Conservation (phyloP, 1,140 invertebrate species). For the Tribolium castaneum region DNA sequence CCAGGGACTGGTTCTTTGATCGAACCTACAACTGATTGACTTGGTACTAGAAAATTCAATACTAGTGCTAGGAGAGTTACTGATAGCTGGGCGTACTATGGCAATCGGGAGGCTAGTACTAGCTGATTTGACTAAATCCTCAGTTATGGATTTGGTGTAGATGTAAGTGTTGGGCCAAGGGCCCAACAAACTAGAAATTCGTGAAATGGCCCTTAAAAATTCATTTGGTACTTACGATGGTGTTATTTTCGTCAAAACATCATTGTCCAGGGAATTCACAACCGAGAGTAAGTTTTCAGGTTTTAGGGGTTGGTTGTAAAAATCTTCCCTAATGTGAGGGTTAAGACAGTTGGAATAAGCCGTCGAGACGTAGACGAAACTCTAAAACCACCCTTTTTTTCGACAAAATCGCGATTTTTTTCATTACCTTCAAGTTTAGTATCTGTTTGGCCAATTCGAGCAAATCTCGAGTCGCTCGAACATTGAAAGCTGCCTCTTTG, state of each 20-base stretch:
- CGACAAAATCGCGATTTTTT: not conserved
- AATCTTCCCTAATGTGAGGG: conserved; percentile 61
- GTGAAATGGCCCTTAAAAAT: not conserved
- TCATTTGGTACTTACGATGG: conserved; percentile 62
- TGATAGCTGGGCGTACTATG: conserved; percentile 72
- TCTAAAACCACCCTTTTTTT: conserved; percentile 23
- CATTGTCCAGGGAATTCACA: conserved; percentile 63
- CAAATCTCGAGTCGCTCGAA: conserved; percentile 73
- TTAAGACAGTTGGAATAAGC: conserved; percentile 72
- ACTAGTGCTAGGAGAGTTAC: conserved; percentile 59
- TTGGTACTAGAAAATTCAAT: not conserved
- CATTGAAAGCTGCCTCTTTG: conserved; percentile 52
- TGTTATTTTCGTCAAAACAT: conserved; percentile 61
- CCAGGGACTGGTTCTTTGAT: conserved; percentile 76
- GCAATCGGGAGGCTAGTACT: conserved; percentile 68
- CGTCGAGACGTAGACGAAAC: conserved; percentile 67
- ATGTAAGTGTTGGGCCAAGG: conserved; percentile 73
- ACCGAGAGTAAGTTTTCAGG: conserved; percentile 60
- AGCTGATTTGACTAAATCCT: conserved; percentile 68
- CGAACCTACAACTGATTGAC: conserved; percentile 73
- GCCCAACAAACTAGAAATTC: conserved; percentile 62
- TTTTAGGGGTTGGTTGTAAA: conserved; percentile 65
- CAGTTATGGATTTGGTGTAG: conserved; percentile 72
- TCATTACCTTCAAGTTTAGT: conserved; percentile 48
- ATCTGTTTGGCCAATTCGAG: conserved; percentile 69